A percentile compares a stretch with the other conserved stretches of the same genome.
Conservation (phyloP, 2,888 invertebrate genomes). For the Hoplodrina blanda region DNA sequence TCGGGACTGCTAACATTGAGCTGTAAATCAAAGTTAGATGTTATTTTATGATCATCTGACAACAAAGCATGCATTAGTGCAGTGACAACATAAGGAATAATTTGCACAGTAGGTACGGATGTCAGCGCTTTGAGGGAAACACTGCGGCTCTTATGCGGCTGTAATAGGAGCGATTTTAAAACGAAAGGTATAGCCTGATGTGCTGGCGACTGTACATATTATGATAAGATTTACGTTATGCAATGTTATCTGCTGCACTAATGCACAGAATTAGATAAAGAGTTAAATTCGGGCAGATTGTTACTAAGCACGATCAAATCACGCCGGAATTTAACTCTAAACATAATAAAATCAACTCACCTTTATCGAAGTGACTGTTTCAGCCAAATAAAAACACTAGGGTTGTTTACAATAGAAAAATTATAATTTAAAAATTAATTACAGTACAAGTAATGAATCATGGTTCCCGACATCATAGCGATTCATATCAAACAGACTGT, state of each 20-base stretch:
- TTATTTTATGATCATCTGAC: conserved; percentile 23
- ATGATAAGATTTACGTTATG: neutral
- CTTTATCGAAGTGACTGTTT: conserved; percentile 51
- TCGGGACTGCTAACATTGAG: neutral
- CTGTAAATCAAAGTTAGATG: conserved; percentile 19
- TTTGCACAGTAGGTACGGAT: neutral
- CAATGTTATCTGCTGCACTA: conserved; percentile 1
- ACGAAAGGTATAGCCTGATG: too few species aligned
- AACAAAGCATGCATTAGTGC: conserved; percentile 1
- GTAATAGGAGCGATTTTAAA: too few species aligned
- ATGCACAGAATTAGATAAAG: conserved; percentile 15
- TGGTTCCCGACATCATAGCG: conserved; percentile 63
- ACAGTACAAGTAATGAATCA: conserved; percentile 85
- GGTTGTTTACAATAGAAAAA: conserved; percentile 87
- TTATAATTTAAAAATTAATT: conserved; percentile 91
- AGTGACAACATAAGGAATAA: neutral
- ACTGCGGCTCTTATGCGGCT: too few species aligned
- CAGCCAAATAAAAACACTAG: conserved; percentile 74
- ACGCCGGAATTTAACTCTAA: conserved; percentile 20
- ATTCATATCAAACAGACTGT: conserved; percentile 64
- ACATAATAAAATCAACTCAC: conserved; percentile 67
- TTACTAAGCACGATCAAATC: neutral
- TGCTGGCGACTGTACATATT: too few species aligned
- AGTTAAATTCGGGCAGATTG: conserved; percentile 14
- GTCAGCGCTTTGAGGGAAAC: too few species aligned